These are phyloP conservation scores for Strigamia transsilvanica DNA, from an alignment of 2,888 invertebrate species.

Conservation along the genomic window DNA sequence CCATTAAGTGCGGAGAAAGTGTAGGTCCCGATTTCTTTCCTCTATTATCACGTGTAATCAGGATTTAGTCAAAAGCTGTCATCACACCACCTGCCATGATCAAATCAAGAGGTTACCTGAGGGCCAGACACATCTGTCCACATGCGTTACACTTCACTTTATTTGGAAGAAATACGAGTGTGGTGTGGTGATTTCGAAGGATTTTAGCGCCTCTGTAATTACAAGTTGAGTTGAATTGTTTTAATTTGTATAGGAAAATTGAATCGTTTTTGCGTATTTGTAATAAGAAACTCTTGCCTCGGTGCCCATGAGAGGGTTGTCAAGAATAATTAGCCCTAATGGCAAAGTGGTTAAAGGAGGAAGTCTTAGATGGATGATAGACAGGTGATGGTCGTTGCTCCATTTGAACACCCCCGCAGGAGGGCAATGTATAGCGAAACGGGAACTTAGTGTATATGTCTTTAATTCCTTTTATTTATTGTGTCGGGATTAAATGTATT, in stretches of 20 bases:
- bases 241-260: background rate
- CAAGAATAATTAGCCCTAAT: slow-evolving; percentile 10
- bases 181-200: background rate
- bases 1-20: background rate
- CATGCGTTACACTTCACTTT: background rate
- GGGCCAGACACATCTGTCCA: background rate
- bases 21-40: background rate
- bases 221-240: too few relatives aligned
- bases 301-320: background rate
- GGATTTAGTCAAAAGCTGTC: slow-evolving; percentile 10
- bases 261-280: background rate
- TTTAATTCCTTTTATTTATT: too few relatives aligned
- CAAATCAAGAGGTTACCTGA: background rate
- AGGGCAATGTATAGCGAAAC: background rate
- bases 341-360: slow-evolving; percentile 2
- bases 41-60: slow-evolving; percentile 5
- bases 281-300: background rate
- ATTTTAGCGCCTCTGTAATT: background rate
- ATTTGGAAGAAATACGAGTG: background rate
- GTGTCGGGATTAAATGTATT: too few relatives aligned
- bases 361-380: background rate
- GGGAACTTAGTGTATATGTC: too few relatives aligned
- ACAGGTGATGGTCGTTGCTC: slow-evolving; percentile 5
- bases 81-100: slow-evolving; percentile 15
- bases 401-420: background rate